Conservation (phyloP, 1,140 invertebrate species). For the Agrilus planipennis region DNA sequence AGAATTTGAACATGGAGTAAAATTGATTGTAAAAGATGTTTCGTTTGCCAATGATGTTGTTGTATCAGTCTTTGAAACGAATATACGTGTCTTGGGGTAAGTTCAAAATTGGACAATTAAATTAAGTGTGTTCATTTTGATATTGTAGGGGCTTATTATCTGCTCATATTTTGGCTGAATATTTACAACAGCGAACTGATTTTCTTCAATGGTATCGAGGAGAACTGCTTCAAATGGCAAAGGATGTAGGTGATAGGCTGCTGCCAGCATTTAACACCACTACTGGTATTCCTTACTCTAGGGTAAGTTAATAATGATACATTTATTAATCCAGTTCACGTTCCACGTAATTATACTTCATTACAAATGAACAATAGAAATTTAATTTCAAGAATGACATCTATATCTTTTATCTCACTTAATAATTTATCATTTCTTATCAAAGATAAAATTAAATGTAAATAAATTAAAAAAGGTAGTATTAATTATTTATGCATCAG, state of each 20-base stretch:
- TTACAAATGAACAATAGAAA: no score
- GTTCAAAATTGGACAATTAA: no score
- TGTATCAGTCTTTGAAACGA: constrained; percentile 97
- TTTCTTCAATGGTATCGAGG: constrained; percentile 84
- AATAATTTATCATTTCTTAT: no score
- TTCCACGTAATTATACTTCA: no score
- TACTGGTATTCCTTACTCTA: constrained; percentile 92
- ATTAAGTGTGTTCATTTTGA: no score
- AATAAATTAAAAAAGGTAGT: no score
- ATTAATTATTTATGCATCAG: no score
- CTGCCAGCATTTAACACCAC: constrained; percentile 95
- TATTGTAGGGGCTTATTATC: constrained; percentile 77
- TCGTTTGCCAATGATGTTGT: constrained; percentile 89
- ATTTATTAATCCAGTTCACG: no score
- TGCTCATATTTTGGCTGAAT: constrained; percentile 81
- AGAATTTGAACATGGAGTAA: constrained; percentile 87
- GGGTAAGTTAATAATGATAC: no score
- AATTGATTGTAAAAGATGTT: constrained; percentile 74
- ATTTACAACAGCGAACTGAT: constrained; percentile 62
- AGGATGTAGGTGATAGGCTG: constrained; percentile 83
- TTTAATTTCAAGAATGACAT: no score
- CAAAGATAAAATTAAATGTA: no score
- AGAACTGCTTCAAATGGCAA: constrained; percentile 80
- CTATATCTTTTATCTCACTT: no score
- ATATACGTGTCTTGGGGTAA: constrained; percentile 91